Evolutionary conservation across 2,888 invertebrate species (phyloP).

Genomic region (Cosmorhoe ocellata): DNA sequence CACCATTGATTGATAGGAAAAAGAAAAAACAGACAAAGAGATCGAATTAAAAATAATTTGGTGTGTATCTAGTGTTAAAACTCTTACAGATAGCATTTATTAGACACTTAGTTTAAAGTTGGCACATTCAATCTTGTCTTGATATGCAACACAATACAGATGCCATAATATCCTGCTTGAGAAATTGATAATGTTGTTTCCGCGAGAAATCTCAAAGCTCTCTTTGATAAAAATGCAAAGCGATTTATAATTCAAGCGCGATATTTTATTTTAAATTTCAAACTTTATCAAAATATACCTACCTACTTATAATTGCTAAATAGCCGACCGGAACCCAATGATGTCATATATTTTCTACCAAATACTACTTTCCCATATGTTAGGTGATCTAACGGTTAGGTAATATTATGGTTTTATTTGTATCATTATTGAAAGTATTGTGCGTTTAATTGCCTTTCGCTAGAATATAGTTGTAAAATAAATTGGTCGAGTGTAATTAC

Average conservation of each 20-base stretch:
- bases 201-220: background rate
- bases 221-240: too few relatives aligned
- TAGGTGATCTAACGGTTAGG: constrained; percentile 8
- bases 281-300: background rate
- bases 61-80: too few relatives aligned
- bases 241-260: too few relatives aligned
- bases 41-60: too few relatives aligned
- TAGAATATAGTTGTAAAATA: constrained; percentile 1
- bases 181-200: background rate
- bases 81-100: too few relatives aligned
- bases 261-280: too few relatives aligned
- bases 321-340: constrained; percentile 9
- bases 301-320: background rate
- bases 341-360: constrained; percentile 22
- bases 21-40: too few relatives aligned
- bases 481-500: background rate
- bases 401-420: constrained; percentile 19
- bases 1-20: too few relatives aligned
- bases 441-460: constrained; percentile 11
- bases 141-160: background rate
- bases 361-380: constrained; percentile 20
- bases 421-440: constrained; percentile 9
- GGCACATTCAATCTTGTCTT: background rate
- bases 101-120: too few relatives aligned
- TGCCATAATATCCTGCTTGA: constrained; percentile 11